Evolutionary conservation across 1,140 invertebrate species (phyloP), one percentile per base, ranked within the genome.

Genomic region (Cryptotermes secundus): DNA sequence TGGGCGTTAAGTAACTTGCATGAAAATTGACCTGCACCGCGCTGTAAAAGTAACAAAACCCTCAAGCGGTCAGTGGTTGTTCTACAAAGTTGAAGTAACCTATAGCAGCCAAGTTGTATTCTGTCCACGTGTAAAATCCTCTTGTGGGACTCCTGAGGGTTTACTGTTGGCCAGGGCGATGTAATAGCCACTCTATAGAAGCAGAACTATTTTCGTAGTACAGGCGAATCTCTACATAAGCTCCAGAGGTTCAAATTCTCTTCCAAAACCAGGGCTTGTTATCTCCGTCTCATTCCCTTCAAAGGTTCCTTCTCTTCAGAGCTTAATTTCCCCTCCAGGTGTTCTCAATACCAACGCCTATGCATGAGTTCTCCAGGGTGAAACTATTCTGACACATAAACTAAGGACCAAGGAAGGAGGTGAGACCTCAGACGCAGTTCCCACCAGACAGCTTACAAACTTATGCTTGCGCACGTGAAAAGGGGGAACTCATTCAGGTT

Each of bases 351-450:
- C 59, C 26, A 65, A 65, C 22, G 59, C 59, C n/a, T 65, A 65
- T 65, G 59, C 59, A 65, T 65, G 59, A 65, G 59, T 65, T 65
- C 59, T n/a, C 59, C 12, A 65, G 59, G 59, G 59, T n/a, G 59
- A 65, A 65, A 65, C 59, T 65, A 65, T 65, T 65, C 59, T 65
- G 59, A 65, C 59, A 65, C 59, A 65, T 65, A 65, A 65, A 65
- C 59, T 65, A 65, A 65, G n/a, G 59, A 12, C 59, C 59, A 65
- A 65, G 59, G 59, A 1, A 65, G 59, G 59, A 65, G 59, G 59
- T 65, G 59, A 26, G 59, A 65, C 59, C 59, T 26, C 6, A 12
- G 59, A n/a, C 2, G 22, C 59, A 65, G 59, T 65, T 65, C 59
- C n/a, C 59, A 65, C 59, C 59, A 65, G 59, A 9, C 59, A 31